These are phyloP conservation scores for Dasyurus viverrinus DNA, from an alignment of 2,113 vertebrate genomes.

Conservation along the genomic window DNA sequence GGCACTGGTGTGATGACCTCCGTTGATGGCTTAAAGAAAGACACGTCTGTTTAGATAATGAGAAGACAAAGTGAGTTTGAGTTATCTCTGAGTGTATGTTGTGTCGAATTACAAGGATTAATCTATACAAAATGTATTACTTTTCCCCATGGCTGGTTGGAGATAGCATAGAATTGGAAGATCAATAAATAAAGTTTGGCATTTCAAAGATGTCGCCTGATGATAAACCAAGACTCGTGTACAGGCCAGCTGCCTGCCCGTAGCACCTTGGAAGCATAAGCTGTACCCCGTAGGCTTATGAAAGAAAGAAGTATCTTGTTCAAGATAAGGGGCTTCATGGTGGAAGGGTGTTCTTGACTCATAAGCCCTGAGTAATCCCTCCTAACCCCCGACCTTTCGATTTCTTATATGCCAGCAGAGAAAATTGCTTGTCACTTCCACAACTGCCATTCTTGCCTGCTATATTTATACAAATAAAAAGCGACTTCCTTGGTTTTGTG, in stretches of 20 bases:
- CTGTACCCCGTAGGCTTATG: constrained; percentile 58
- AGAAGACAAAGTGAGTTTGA: constrained; percentile 83
- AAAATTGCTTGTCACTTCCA: constrained; percentile 64
- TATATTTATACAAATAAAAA: constrained; percentile 66
- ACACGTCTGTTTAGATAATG: constrained; percentile 86
- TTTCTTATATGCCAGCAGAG: constrained; percentile 61
- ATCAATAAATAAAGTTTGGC: constrained; percentile 83
- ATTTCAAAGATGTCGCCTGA: constrained; percentile 77
- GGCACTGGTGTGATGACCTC: constrained; percentile 86
- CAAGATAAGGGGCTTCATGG: constrained; percentile 49
- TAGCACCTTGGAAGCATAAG: not conserved
- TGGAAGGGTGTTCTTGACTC: constrained; percentile 51
- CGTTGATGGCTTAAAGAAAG: constrained; percentile 86
- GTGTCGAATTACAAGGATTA: constrained; percentile 81
- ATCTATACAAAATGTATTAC: constrained; percentile 81
- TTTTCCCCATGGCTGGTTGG: constrained; percentile 77
- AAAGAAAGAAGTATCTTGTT: constrained; percentile 59
- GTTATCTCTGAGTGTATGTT: constrained; percentile 77
- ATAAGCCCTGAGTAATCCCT: constrained; percentile 62
- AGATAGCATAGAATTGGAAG: constrained; percentile 81
- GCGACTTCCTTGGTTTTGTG: constrained; percentile 49
- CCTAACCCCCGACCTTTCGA: constrained; percentile 62
- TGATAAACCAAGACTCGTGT: constrained; percentile 70
- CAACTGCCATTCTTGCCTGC: constrained; percentile 40
- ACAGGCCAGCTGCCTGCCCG: not conserved